phyloP scores from a whole-genome alignment of 2,888 invertebrate genomes.

The Pachydiplax longipennis region DNA sequence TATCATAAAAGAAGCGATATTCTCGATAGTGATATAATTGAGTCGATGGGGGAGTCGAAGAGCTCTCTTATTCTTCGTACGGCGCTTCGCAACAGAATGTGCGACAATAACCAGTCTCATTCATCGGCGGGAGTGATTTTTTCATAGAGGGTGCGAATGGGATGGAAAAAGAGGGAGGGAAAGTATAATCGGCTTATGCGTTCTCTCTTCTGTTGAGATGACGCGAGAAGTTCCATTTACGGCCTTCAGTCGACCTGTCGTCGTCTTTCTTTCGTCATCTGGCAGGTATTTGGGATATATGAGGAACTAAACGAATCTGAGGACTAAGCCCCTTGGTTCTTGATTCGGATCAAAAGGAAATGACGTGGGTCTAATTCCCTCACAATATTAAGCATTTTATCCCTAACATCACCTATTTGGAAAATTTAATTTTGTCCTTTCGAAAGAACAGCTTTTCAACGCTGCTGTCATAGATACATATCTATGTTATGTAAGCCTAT shows the following conservation, averaged over 20 bases:
- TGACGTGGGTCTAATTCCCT: background rate
- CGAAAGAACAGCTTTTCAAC: too few species aligned
- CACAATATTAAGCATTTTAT: too few species aligned
- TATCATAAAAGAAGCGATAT: background rate
- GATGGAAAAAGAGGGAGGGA: background rate
- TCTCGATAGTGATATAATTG: background rate
- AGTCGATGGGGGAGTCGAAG: background rate
- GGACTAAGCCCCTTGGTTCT: background rate
- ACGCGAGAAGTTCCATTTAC: background rate
- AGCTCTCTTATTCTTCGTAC: background rate
- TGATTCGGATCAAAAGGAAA: background rate
- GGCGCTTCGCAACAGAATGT: background rate
- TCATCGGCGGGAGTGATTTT: background rate
- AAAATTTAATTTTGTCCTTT: too few species aligned
- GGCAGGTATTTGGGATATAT: background rate
- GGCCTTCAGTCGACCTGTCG: background rate
- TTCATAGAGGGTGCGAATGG: background rate
- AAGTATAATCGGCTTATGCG: background rate
- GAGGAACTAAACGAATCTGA: background rate
- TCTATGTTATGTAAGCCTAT: too few species aligned
- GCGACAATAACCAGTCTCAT: background rate
- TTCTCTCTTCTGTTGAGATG: background rate
- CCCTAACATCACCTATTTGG: too few species aligned
- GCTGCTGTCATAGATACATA: too few species aligned
- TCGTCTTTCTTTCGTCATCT: background rate